Evolutionary conservation across 2,888 invertebrate species (phyloP).

Genomic region (Leptopterna dolabrata): DNA sequence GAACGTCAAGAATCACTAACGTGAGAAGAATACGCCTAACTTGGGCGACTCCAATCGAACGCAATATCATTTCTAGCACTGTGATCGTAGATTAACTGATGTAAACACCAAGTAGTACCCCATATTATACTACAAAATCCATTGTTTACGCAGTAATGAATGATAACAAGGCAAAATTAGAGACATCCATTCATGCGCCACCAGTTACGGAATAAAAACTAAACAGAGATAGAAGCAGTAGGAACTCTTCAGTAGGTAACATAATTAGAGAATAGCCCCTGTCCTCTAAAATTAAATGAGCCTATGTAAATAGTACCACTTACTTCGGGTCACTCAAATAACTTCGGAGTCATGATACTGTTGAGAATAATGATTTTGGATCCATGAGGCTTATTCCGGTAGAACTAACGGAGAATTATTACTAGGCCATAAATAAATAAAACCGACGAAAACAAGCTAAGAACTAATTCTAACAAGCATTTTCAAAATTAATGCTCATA

Average conservation of each 20-base stretch:
- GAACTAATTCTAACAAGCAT: conserved; percentile 48
- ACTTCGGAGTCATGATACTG: not conserved
- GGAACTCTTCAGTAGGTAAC: not conserved
- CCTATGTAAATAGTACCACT: conserved; percentile 5
- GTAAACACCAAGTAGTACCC: not conserved
- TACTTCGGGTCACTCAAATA: not conserved
- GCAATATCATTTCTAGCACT: not conserved
- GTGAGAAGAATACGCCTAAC: not conserved
- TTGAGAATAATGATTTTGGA: not conserved
- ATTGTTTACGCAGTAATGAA: not conserved
- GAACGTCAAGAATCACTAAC: no score
- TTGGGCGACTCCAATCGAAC: not conserved
- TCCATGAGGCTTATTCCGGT: not conserved
- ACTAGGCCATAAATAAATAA: conserved; percentile 12
- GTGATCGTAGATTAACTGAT: not conserved
- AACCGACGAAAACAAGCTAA: conserved; percentile 25
- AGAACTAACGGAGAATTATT: not conserved
- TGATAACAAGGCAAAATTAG: not conserved
- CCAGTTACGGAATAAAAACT: not conserved
- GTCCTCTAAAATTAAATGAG: conserved; percentile 28
- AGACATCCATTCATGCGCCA: not conserved
- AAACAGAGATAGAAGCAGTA: not conserved
- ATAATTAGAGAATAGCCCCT: conserved; percentile 1
- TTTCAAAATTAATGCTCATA: conserved; percentile 34
- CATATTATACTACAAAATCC: not conserved